Base-by-base conservation (phyloP, 2,888 invertebrate species). In the Vanessa cardui region DNA sequence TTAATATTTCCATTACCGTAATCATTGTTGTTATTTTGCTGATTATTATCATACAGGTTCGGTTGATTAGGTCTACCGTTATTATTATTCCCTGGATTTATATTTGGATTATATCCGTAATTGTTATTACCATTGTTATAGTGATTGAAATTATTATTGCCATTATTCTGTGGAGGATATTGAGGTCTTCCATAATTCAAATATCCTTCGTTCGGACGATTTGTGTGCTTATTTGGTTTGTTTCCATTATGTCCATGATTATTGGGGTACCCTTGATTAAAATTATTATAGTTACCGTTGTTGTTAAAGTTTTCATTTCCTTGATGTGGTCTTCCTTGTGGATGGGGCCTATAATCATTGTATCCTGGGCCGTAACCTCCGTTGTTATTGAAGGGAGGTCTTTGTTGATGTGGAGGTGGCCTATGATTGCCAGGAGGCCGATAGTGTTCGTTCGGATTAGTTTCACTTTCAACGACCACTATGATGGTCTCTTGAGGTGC, bases 231-330 rank as follows among this genome's bases (percentile, higher is more conserved):
- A 64, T 72, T 65, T 39, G 76, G 75, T 46, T 80, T 76, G 46
- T 78, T 65, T n/a, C 72, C 71, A 21, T 80, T 70, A 31, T 73
- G 71, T 12, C 58, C 64, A 54, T 73, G 46, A 31, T 68, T 66
- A 16, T 64, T 26, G 39, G 67, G 64, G 46, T 54, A 64, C 6
- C 58, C 58, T 26, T 69, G 18, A 49, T 67, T 20, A 46, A 6
- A 31, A 31, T 54, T 54, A 54, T 72, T 65, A 52, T 69, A 50
- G 56, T 70, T 12, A 64, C 67, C 50, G 50, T 63, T 68, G 61
- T 66, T 60, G 56, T 69, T 64, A 58, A 59, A 66, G 18, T 71
- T 76, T 62, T 72, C 72, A 61, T 77, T 68, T 44, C 76, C 74
- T 39, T 47, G 62, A 26, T 67, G 44, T 18, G 60, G 46, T 54